These are phyloP conservation scores for Poecilia latipinna DNA, from an alignment of 2,113 vertebrate species.

Conservation along the genomic window DNA sequence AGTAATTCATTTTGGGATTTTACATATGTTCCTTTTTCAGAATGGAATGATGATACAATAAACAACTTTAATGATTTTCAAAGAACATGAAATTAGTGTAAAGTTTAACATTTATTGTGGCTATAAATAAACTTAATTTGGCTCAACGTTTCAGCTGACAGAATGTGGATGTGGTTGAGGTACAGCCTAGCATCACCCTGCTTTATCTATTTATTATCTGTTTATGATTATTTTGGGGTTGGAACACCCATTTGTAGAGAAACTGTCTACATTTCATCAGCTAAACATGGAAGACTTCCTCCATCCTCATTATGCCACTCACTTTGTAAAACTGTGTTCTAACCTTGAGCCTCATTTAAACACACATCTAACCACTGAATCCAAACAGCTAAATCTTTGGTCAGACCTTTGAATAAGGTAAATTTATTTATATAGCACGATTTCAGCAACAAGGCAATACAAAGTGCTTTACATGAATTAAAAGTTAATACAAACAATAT, in stretches of 20 bases:
- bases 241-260: background rate
- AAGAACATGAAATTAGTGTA: background rate
- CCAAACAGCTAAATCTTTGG: background rate
- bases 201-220: background rate
- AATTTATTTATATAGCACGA: too few relatives aligned
- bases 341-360: too few relatives aligned
- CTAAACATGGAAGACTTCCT: too few relatives aligned
- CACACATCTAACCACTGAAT: too few relatives aligned
- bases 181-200: background rate
- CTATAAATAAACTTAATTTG: background rate
- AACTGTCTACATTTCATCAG: too few relatives aligned
- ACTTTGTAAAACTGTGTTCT: too few relatives aligned
- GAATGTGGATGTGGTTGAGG: background rate
- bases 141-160: background rate
- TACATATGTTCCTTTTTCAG: background rate
- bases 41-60: background rate
- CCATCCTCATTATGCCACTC: too few relatives aligned
- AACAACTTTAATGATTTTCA: background rate
- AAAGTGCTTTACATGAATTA: too few relatives aligned
- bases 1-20: background rate
- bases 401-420: background rate
- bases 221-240: background rate
- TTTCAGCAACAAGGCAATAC: too few relatives aligned
- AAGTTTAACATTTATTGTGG: background rate
- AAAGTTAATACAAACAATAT: too few relatives aligned